Percentiles rank a stretch among this genome's conserved stretches.
Conservation (phyloP, 2,113 vertebrate species). For the Neomonachus schauinslandi region DNA sequence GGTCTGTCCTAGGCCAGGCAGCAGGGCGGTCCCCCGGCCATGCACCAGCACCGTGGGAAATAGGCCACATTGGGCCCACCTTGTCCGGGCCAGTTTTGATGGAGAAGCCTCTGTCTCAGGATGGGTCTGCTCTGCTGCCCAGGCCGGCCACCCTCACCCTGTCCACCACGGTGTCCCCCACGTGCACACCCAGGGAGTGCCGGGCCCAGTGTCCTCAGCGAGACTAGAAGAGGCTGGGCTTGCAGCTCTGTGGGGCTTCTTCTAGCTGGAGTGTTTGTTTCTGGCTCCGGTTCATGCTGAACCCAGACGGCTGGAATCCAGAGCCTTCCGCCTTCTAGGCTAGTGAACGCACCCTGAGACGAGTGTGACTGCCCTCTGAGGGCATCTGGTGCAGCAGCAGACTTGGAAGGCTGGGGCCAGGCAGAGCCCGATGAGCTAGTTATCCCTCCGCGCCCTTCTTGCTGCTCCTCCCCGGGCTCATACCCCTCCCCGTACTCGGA, state of each 20-base stretch:
- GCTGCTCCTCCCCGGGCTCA: background rate
- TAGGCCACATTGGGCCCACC: rapidly evolving
- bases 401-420: background rate
- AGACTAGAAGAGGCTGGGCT: background rate
- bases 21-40: background rate
- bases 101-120: background rate
- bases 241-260: too few relatives aligned
- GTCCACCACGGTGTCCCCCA: background rate
- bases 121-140: background rate
- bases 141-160: background rate
- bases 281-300: background rate
- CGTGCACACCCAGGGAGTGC: rapidly evolving
- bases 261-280: background rate
- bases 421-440: background rate
- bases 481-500: too few relatives aligned
- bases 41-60: background rate
- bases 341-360: background rate
- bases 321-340: background rate
- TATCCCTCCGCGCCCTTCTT: background rate
- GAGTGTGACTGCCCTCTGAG: background rate
- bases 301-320: background rate
- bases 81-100: background rate
- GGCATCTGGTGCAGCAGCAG: too few relatives aligned
- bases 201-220: rapidly evolving
- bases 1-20: background rate